phyloP scores from a whole-genome alignment of 2,797 vertebrate genomes.

The Rhinoraja longicauda region DNA sequence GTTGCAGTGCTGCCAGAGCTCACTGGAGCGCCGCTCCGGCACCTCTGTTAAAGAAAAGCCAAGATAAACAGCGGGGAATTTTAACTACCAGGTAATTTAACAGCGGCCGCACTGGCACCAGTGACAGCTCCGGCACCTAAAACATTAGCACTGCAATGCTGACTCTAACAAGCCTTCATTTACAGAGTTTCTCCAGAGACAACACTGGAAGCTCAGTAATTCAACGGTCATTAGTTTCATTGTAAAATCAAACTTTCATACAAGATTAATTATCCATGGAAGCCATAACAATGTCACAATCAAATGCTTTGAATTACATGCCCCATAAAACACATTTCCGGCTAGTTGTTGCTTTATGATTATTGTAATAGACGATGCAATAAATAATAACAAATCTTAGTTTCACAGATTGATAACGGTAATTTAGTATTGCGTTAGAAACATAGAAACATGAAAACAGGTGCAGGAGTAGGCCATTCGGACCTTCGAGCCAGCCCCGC shows the following conservation, averaged over 20 bases:
- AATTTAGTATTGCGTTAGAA: neutral
- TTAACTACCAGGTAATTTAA: too few relatives aligned
- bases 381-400: neutral
- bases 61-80: too few relatives aligned
- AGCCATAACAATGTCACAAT: neutral
- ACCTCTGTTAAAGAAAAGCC: too few relatives aligned
- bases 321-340: neutral
- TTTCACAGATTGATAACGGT: neutral
- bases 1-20: too few relatives aligned
- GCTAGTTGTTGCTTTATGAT: neutral
- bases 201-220: neutral
- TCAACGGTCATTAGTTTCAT: neutral
- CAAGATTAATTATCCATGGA: neutral
- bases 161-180: too few relatives aligned
- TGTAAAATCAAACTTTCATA: constrained; percentile 24
- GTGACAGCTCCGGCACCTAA: too few relatives aligned
- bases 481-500: too few relatives aligned
- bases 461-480: too few relatives aligned
- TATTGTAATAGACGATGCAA: neutral
- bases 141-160: too few relatives aligned
- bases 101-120: too few relatives aligned
- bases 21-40: too few relatives aligned
- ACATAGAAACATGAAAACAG: too few relatives aligned
- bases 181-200: neutral
- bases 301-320: neutral